Conservation (phyloP, 2,888 invertebrate species). For the Idaea biselata region DNA sequence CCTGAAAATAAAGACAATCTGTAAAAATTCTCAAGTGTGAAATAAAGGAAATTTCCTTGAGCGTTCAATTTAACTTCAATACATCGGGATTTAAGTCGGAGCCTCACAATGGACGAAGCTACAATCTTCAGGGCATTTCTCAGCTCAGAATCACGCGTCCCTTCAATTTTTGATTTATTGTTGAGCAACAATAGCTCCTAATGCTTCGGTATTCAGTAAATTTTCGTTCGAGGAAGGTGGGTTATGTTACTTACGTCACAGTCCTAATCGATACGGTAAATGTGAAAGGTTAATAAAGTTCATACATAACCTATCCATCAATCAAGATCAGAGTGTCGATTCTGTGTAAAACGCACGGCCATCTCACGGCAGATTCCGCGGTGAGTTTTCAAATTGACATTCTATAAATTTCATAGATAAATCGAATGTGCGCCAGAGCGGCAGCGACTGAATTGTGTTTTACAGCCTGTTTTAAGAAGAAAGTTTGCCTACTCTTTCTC, state of each 20-base stretch:
- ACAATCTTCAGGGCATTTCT: neutral
- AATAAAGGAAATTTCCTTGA: neutral
- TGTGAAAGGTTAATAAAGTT: neutral
- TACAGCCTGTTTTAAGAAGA: too few relatives aligned
- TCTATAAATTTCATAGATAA: too few relatives aligned
- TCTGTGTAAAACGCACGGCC: neutral
- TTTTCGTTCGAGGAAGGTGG: neutral
- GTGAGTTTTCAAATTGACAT: too few relatives aligned
- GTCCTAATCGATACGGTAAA: neutral
- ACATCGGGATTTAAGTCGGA: neutral
- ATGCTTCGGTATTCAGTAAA: neutral
- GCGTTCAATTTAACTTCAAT: neutral
- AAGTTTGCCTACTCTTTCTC: too few relatives aligned
- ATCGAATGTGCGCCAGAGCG: too few relatives aligned
- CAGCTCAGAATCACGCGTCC: neutral
- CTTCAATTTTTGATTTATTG: slow-evolving; percentile 1
- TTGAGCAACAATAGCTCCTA: neutral
- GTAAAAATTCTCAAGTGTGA: neutral
- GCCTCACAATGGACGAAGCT: neutral
- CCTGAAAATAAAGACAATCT: neutral
- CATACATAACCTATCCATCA: neutral
- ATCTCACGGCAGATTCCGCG: too few relatives aligned
- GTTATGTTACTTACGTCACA: neutral
- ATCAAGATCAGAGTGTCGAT: neutral
- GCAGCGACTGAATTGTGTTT: too few relatives aligned